Evolutionary conservation across 2,113 vertebrate species (phyloP).

Genomic region (Girardinichthys multiradiatus): DNA sequence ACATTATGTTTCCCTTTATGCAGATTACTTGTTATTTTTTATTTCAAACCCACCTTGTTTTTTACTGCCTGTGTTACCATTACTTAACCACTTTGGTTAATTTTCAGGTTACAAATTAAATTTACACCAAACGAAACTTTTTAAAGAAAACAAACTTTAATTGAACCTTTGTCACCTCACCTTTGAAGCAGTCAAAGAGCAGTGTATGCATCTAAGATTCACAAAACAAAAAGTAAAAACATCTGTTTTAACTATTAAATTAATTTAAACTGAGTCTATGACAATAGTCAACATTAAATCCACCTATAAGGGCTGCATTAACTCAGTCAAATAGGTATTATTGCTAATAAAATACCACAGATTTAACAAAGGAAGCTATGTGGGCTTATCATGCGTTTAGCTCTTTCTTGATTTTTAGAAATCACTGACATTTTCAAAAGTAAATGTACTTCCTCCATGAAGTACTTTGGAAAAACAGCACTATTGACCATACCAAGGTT

Average conservation of each 20-base stretch:
- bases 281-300: not conserved
- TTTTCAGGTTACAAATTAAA: not conserved
- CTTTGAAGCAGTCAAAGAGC: not conserved
- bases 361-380: not conserved
- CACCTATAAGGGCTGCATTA: not conserved
- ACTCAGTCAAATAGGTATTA: not conserved
- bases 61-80: not conserved
- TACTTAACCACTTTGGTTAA: not conserved
- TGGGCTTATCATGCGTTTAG: too few species aligned
- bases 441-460: too few species aligned
- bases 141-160: not conserved
- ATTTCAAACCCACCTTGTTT: not conserved
- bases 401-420: too few species aligned
- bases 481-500: too few species aligned
- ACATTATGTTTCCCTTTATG: not conserved
- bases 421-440: too few species aligned
- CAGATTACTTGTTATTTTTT: not conserved
- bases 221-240: not conserved
- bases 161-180: not conserved
- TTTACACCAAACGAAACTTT: not conserved
- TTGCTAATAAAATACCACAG: not conserved
- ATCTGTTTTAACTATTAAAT: not conserved
- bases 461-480: too few species aligned
- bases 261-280: not conserved
- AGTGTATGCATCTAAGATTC: not conserved